Evolutionary conservation across 2,113 vertebrate species (phyloP).

Genomic region (Dasyurus viverrinus): DNA sequence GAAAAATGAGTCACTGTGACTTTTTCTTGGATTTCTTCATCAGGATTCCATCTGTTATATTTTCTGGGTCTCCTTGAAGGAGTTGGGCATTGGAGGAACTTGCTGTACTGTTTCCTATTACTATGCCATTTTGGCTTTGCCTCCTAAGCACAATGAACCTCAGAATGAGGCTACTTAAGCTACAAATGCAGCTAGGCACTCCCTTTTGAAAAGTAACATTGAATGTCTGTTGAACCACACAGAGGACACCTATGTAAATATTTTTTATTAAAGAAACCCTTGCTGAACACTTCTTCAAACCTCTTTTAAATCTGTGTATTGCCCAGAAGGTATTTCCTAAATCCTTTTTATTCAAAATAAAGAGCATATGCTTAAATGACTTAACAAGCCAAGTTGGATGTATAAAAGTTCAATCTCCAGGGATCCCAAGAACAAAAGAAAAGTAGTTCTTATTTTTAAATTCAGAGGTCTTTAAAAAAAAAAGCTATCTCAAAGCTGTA

Average conservation of each 20-base stretch:
- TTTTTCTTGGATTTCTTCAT: neutral
- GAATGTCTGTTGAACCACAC: neutral
- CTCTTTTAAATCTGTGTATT: neutral
- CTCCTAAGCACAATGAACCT: neutral
- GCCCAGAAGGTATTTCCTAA: conserved; percentile 54
- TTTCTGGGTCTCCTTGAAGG: neutral
- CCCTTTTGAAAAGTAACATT: neutral
- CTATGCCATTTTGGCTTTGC: neutral
- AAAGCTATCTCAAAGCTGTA: conserved; percentile 47
- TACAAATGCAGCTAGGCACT: neutral
- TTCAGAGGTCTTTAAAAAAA: conserved; percentile 53
- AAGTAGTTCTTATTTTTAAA: conserved; percentile 51
- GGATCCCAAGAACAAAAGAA: conserved; percentile 24
- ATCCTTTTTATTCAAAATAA: conserved; percentile 54
- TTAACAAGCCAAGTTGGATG: conserved; percentile 67
- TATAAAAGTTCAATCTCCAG: conserved; percentile 70
- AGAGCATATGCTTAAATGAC: conserved; percentile 58
- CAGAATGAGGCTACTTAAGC: neutral
- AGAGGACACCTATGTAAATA: neutral
- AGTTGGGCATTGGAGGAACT: neutral
- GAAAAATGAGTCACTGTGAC: neutral
- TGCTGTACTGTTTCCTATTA: neutral
- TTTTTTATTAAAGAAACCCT: neutral
- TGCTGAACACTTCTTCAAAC: neutral
- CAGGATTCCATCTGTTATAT: neutral